A percentile compares a stretch with the other conserved stretches of the same genome.
Evolutionary conservation across 2,113 vertebrate species (phyloP).

Genomic region (Channa argus): DNA sequence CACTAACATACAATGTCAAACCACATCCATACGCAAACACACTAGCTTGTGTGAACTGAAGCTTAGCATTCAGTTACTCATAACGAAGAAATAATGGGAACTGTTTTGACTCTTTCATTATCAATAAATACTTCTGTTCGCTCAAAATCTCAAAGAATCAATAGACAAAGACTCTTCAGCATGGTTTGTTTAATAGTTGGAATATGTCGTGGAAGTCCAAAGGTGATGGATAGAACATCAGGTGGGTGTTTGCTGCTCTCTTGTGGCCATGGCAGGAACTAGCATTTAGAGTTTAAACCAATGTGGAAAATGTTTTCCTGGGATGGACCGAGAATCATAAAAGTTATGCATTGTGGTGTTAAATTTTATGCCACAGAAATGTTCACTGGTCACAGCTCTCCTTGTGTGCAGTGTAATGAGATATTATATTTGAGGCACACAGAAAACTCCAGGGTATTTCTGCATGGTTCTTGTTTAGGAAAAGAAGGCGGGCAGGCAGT

Average conservation of each 20-base stretch:
- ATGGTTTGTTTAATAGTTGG: neutral
- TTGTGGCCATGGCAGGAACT: conserved; percentile 18
- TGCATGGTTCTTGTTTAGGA: too few relatives aligned
- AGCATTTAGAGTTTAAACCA: neutral
- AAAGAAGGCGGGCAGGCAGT: too few relatives aligned
- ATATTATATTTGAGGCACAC: too few relatives aligned
- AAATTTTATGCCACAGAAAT: too few relatives aligned
- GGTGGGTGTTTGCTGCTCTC: conserved; percentile 39
- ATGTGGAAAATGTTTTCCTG: too few relatives aligned
- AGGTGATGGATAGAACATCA: neutral
- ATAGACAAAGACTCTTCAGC: neutral
- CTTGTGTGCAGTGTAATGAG: too few relatives aligned
- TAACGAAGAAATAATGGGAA: conserved; percentile 2
- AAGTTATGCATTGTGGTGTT: neutral
- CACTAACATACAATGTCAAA: neutral
- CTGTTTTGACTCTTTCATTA: conserved; percentile 14
- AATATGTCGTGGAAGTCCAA: neutral
- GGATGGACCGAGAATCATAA: neutral
- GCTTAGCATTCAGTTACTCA: neutral
- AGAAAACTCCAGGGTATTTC: too few relatives aligned
- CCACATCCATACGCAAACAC: conserved; percentile 45
- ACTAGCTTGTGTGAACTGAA: neutral
- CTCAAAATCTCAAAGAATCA: conserved; percentile 16
- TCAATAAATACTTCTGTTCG: conserved; percentile 37
- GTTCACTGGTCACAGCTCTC: too few relatives aligned